phyloP scores from a whole-genome alignment of 2,888 invertebrate genomes.

The Stenoptilia bipunctidactyla region DNA sequence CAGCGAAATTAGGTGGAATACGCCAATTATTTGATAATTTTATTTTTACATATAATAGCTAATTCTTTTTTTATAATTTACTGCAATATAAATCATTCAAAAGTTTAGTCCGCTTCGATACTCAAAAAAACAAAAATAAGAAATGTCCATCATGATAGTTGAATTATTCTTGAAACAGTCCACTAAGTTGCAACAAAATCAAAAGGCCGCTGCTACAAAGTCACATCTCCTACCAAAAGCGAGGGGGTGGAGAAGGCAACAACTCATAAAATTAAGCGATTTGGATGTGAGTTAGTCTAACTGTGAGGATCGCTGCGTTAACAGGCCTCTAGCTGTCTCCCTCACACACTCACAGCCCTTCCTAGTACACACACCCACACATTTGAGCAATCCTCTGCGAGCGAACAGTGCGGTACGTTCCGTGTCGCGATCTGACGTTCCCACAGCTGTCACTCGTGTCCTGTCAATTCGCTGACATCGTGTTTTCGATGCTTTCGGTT shows the following conservation, averaged over 20 bases:
- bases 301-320: slow-evolving; percentile 66
- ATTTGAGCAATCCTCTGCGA: not conserved
- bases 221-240: slow-evolving; percentile 30
- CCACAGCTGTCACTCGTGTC: slow-evolving; percentile 7
- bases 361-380: slow-evolving; percentile 16
- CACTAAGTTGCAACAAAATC: too few species aligned
- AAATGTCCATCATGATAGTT: too few species aligned
- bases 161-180: too few species aligned
- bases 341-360: slow-evolving; percentile 24
- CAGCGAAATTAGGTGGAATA: too few species aligned
- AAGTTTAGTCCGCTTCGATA: too few species aligned
- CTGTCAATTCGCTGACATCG: not conserved
- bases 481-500: too few species aligned
- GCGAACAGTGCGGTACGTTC: not conserved
- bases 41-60: too few species aligned
- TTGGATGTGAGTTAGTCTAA: slow-evolving; percentile 71
- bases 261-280: slow-evolving; percentile 74
- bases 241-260: slow-evolving; percentile 72
- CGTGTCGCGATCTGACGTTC: slow-evolving; percentile 7
- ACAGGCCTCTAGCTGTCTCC: slow-evolving; percentile 48
- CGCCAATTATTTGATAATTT: too few species aligned
- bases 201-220: slow-evolving; percentile 34
- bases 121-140: too few species aligned
- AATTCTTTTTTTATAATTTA: too few species aligned
- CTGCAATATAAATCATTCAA: too few species aligned